These are phyloP conservation scores for Strix uralensis DNA, from an alignment of 2,113 vertebrate genomes.

Conservation along the genomic window DNA sequence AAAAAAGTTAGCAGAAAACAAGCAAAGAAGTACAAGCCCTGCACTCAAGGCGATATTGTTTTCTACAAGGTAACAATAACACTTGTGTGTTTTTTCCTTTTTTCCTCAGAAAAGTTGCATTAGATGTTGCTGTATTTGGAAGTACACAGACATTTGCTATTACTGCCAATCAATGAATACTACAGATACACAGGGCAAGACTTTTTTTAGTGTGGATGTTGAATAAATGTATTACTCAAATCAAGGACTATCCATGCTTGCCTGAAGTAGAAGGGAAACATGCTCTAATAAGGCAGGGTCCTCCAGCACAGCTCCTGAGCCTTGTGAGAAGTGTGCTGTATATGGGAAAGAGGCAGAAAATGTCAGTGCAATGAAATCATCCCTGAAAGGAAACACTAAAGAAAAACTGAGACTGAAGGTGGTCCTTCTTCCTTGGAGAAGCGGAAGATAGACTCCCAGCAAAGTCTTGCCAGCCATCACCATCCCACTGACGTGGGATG, in stretches of 20 bases:
- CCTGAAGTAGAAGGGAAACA: not conserved
- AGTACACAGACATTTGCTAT: not conserved
- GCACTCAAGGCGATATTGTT: not conserved
- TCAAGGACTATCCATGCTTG: not conserved
- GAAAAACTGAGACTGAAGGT: not conserved
- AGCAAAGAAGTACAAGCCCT: not conserved
- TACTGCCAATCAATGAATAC: not conserved
- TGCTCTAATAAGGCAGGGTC: not conserved
- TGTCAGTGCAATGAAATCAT: not conserved
- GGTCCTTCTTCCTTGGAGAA: not conserved
- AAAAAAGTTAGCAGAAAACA: not conserved
- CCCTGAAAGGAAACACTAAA: not conserved
- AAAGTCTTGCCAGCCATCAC: not conserved
- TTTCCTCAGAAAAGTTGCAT: not conserved
- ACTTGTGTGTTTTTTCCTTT: not conserved
- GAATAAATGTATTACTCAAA: not conserved
- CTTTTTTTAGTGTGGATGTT: not conserved
- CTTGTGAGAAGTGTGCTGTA: not conserved
- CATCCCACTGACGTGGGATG: accelerated
- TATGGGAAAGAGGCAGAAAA: not conserved
- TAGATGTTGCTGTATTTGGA: not conserved
- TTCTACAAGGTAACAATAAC: not conserved
- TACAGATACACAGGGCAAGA: not conserved
- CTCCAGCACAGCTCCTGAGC: not conserved
- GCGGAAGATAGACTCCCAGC: not conserved